Base-by-base conservation (phyloP, 2,113 vertebrate species). In the Cairina moschata region DNA sequence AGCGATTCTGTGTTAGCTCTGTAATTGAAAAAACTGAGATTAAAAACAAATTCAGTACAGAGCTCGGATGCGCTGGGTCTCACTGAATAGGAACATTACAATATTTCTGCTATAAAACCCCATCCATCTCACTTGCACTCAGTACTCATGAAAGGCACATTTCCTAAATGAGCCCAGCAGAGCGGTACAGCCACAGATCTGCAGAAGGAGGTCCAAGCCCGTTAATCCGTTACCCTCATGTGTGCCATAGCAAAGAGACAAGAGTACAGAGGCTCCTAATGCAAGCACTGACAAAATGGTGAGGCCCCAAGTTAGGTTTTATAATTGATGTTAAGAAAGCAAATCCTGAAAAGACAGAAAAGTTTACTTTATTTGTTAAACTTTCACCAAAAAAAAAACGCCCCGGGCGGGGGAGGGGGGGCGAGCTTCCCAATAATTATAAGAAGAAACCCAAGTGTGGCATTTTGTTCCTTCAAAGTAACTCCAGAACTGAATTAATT, bases 91-190 rank as follows among this genome's bases (percentile, higher is more conserved):
- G 84, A 95, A 73, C 75, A 92, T 62, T 82, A 58, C 52, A 87
- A 21, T 73, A 79, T 87, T 94, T 90, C 74, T 95, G 74, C 93
- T 62, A 65, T 83, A 89, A 92, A 95, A 82, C 31, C 22, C 50
- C 91, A 92, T 95, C 84, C 65, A 91, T 91, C 91, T 94, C 84
- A 82, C 81, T 95, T 84, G 54, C 66, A 72, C 54, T 89, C 2
- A 0, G 66, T 58, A 68, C 71, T 92, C 91, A 82, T 18, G n/a
- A 75, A 66, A 83, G 74, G 59, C 69, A 84, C 34, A 56, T 77
- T 90, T 46, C 63, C 79, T 69, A 77, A 34, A 81, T 29, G 56
- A 90, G 76, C 59, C 76, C 91, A 77, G 4, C 3, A 1, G 80
- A 93, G 80, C 26, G 0, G 25, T 36, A 46, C 42, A n/a, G 65